phyloP scores from a whole-genome alignment of 2,113 vertebrate species.

The Poeciliopsis occidentalis region DNA sequence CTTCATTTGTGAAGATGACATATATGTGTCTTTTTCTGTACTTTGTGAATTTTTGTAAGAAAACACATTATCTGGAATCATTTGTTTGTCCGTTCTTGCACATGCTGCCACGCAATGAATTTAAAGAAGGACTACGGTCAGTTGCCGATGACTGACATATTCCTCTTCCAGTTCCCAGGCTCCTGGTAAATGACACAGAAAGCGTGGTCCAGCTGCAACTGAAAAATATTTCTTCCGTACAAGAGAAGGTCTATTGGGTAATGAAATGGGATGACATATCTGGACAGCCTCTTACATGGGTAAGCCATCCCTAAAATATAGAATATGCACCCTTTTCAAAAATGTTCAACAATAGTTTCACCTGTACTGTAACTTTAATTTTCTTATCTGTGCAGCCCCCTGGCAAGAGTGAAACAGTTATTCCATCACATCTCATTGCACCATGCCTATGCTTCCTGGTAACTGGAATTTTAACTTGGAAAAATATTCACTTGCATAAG shows the following conservation, averaged over 20 bases:
- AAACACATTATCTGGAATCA: no score
- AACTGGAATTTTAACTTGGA: conserved; percentile 10
- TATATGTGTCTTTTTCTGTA: no score
- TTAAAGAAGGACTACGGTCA: neutral
- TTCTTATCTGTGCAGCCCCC: conserved; percentile 41
- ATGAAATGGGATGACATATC: conserved; percentile 45
- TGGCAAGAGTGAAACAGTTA: conserved; percentile 34
- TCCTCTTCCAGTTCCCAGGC: conserved; percentile 59
- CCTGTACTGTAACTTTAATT: neutral
- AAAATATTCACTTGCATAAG: neutral
- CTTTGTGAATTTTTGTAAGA: neutral
- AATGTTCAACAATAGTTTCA: neutral
- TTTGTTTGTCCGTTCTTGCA: no score
- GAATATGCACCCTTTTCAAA: neutral
- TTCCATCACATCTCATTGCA: conserved; percentile 50
- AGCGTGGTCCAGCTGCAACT: conserved; percentile 51
- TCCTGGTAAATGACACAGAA: conserved; percentile 41
- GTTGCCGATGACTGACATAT: conserved; percentile 3
- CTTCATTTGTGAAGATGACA: no score
- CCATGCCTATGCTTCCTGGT: conserved; percentile 80
- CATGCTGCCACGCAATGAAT: neutral
- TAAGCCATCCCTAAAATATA: conserved; percentile 41
- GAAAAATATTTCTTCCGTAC: conserved; percentile 5
- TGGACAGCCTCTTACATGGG: conserved; percentile 41
- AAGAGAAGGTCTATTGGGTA: conserved; percentile 33